Evolutionary conservation across 2,113 vertebrate genomes (phyloP).

Genomic region (Cryptomyrus ogoouensis): DNA sequence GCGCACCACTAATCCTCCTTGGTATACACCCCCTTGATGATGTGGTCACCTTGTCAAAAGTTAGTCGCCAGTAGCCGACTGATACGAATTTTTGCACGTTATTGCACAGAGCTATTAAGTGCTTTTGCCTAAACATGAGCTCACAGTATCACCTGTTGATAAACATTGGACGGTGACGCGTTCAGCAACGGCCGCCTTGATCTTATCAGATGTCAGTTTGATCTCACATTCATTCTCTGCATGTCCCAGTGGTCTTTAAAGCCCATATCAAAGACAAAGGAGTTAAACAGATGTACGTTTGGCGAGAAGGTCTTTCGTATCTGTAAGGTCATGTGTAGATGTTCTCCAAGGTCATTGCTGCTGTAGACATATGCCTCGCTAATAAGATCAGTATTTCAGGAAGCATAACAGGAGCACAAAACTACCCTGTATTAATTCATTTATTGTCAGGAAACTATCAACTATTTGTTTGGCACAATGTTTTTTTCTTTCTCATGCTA

Average conservation of each 20-base stretch:
- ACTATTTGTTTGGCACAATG: background rate
- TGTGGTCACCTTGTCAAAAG: background rate
- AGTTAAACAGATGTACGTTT: background rate
- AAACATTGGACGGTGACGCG: background rate
- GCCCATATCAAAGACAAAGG: background rate
- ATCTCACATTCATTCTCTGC: background rate
- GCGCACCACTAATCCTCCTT: constrained; percentile 44
- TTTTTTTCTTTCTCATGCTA: background rate
- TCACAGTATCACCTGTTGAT: background rate
- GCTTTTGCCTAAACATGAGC: background rate
- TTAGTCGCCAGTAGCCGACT: background rate
- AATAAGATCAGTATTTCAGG: background rate
- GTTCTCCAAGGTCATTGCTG: background rate
- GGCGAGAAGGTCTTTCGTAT: background rate
- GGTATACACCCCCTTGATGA: background rate
- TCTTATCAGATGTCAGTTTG: background rate
- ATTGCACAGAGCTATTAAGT: background rate
- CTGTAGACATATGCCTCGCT: background rate
- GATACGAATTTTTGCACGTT: background rate
- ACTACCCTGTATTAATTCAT: background rate
- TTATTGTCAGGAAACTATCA: background rate
- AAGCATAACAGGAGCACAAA: background rate
- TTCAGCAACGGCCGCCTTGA: background rate
- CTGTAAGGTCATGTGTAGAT: background rate
- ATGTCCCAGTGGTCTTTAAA: background rate